Conservation (phyloP, 2,888 invertebrate species). For the Antheraea assamensis region DNA sequence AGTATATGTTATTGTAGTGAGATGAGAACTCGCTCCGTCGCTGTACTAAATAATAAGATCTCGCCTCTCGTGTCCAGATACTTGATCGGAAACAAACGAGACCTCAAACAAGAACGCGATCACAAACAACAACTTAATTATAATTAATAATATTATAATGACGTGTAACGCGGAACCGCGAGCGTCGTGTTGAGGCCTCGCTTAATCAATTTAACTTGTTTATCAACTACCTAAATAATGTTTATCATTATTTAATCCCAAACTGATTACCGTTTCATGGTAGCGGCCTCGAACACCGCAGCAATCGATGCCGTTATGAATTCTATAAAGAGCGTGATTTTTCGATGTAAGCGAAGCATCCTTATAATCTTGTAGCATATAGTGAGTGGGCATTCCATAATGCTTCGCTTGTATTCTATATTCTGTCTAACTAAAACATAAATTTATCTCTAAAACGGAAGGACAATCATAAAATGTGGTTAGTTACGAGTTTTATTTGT, state of each 20-base stretch:
- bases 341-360: no score
- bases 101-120: not conserved
- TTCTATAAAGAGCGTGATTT: not conserved
- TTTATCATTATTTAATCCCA: not conserved
- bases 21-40: no score
- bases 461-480: no score
- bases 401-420: no score
- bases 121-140: not conserved
- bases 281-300: not conserved
- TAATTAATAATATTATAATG: not conserved
- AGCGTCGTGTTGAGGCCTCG: not conserved
- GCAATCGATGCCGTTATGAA: not conserved
- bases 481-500: no score
- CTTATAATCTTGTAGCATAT: no score
- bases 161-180: constrained; percentile 7
- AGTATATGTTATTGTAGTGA: not conserved
- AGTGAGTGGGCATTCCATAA: no score
- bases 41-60: no score
- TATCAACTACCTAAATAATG: not conserved
- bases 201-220: constrained; percentile 3
- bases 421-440: no score
- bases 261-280: not conserved
- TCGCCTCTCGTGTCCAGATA: not conserved
- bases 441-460: no score
- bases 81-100: not conserved